Evolutionary conservation across 1,140 invertebrate genomes (phyloP).

Genomic region (Lordiphosa stackelbergi): DNA sequence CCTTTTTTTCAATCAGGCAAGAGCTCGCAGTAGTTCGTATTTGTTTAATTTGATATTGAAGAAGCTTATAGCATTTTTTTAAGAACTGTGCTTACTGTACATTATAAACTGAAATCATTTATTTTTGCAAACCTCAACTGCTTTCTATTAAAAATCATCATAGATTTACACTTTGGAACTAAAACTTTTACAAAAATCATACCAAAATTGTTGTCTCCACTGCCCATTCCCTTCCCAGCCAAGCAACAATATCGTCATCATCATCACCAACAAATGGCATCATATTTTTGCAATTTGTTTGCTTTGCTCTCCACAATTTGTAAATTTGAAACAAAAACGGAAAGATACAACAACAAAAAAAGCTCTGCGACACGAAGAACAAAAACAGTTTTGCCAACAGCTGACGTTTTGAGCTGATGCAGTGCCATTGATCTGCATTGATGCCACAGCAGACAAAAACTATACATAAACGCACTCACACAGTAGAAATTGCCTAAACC

Average conservation of each 20-base stretch:
- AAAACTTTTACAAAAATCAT: not conserved
- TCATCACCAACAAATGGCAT: constrained; percentile 43
- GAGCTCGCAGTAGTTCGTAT: too few relatives aligned
- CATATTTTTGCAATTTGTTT: constrained; percentile 65
- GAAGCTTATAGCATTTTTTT: too few relatives aligned
- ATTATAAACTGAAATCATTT: too few relatives aligned
- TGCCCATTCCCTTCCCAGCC: constrained; percentile 5
- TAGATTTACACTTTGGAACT: not conserved
- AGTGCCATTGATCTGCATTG: constrained; percentile 64
- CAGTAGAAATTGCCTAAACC: constrained; percentile 6
- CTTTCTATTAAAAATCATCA: too few relatives aligned
- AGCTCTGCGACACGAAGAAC: constrained; percentile 19
- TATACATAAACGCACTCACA: not conserved
- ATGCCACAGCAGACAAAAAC: constrained; percentile 38
- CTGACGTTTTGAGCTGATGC: constrained; percentile 24
- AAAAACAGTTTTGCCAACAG: constrained; percentile 40
- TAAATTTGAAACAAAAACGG: constrained; percentile 53
- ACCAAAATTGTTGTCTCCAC: not conserved
- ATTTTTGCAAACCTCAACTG: too few relatives aligned
- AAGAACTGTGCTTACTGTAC: too few relatives aligned
- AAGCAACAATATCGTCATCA: constrained; percentile 22
- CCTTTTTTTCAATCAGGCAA: too few relatives aligned
- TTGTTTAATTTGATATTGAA: too few relatives aligned
- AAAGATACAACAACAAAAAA: constrained; percentile 43
- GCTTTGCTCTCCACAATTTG: constrained; percentile 53